Base-by-base conservation (phyloP, 1,140 invertebrate species). In the Phortica variegata region DNA sequence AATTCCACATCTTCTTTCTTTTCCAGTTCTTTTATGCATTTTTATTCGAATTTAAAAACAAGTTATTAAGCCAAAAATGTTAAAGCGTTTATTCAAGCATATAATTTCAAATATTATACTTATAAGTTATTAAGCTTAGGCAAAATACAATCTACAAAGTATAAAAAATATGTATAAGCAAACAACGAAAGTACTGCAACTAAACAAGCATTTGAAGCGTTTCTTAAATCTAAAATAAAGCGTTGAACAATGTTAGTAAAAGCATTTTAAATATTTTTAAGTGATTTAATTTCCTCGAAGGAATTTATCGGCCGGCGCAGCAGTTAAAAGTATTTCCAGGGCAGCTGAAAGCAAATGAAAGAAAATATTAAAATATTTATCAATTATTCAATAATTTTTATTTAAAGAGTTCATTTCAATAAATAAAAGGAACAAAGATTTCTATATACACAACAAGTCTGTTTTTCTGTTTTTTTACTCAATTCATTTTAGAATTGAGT, bases 391-490 rank as follows among this genome's bases (percentile, higher is more conserved):
- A 7, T 29, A 12, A 29, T 34, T 34, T 34, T 3, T 38, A 38
- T 38, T 38, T 34, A 15, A 5, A 15, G 12, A 7, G 26, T 29
- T 29, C 12, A 7, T 29, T 29, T 29, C 12, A 29, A 7, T 7
- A 29, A 29, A 29, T 29, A n/a, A 34, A 34, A 34, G 3, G 33
- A 10, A 34, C 12, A 34, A 34, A 15, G 10, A 4, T 34, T 7
- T 10, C 5, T 5, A 15, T 15, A 34, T n/a, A 42, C 21, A 47
- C 46, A 19, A 33, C 13, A 49, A 37, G 53, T 56, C 38, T 38
- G 21, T 29, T 50, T 50, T 48, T 49, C 52, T 66, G 48, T 49
- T 55, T 68, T 58, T 58, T 49, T 40, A n/a, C n/a, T n/a, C n/a
- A n/a, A n/a, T 40, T 49, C 34, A 29, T 51, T 59, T 58, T 47